Evolutionary conservation across 2,113 vertebrate genomes (phyloP).

Genomic region (Erythrolamprus reginae): DNA sequence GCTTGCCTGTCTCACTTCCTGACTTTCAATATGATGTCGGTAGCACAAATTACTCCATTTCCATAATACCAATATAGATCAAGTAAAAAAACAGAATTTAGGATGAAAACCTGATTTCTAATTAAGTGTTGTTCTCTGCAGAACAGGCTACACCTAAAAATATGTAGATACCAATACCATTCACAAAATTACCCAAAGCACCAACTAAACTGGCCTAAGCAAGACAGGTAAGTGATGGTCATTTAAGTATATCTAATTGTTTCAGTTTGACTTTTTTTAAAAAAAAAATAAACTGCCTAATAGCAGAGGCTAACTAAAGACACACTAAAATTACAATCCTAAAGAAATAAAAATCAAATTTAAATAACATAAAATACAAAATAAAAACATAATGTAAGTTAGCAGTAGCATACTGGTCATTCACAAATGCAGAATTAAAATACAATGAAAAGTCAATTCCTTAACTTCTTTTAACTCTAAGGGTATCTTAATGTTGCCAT

Average conservation of each 20-base stretch:
- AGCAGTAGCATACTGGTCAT: neutral
- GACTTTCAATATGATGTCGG: slow-evolving; percentile 64
- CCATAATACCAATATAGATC: slow-evolving; percentile 31
- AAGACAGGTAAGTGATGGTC: neutral
- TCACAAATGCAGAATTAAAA: neutral
- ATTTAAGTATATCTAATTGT: neutral
- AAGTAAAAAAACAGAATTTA: slow-evolving; percentile 12
- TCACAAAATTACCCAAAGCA: neutral
- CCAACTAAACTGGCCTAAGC: neutral
- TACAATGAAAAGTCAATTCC: neutral
- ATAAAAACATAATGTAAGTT: neutral
- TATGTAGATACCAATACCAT: neutral
- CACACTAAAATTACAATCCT: neutral
- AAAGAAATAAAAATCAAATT: neutral
- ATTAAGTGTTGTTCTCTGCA: neutral
- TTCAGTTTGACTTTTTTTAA: neutral
- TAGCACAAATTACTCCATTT: slow-evolving; percentile 45
- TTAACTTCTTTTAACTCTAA: neutral
- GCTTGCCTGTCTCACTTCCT: slow-evolving; percentile 65
- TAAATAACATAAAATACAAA: neutral
- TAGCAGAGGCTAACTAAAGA: neutral
- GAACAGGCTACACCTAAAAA: neutral
- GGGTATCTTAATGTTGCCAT: neutral
- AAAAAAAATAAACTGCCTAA: neutral
- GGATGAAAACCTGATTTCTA: neutral